phyloP scores from a whole-genome alignment of 2,113 vertebrate genomes.

The Osmerus mordax region DNA sequence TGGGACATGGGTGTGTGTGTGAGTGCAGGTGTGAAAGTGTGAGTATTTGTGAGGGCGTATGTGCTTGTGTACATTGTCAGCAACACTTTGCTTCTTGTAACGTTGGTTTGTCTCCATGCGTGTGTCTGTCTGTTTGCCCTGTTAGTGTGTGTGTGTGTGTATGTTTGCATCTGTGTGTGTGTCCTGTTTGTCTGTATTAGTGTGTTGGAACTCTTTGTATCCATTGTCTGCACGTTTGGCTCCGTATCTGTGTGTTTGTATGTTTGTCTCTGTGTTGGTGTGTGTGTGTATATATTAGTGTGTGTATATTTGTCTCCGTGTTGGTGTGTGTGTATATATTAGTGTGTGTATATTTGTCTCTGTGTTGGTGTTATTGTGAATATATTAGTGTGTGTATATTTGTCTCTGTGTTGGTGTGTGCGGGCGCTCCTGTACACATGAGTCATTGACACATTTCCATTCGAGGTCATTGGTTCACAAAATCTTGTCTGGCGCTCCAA shows the following conservation, averaged over 20 bases:
- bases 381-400: conserved; percentile 29
- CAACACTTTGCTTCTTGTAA: too few species aligned
- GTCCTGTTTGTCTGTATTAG: not conserved
- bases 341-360: conserved; percentile 24
- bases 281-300: conserved; percentile 27
- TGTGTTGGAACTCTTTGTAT: not conserved
- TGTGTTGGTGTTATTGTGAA: conserved; percentile 13
- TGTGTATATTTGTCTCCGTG: conserved; percentile 9
- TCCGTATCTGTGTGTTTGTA: not conserved
- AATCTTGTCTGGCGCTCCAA: conserved; percentile 53
- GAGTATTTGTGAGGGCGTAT: not conserved
- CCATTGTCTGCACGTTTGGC: not conserved
- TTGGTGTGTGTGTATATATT: conserved; percentile 21
- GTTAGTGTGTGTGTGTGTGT: not conserved
- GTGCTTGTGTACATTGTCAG: too few species aligned
- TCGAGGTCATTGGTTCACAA: conserved; percentile 60
- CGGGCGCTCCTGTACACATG: conserved; percentile 21
- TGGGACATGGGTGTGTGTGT: conserved; percentile 5
- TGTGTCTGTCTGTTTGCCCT: not conserved
- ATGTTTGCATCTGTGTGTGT: not conserved
- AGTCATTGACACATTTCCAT: conserved; percentile 53
- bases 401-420: not conserved
- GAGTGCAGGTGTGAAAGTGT: too few species aligned
- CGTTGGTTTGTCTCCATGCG: conserved; percentile 1
- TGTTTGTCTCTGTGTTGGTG: not conserved